Percentiles rank a stretch among this genome's conserved stretches.
Conservation (phyloP, 2,113 vertebrate species). For the Paradoxurus hermaphroditus region DNA sequence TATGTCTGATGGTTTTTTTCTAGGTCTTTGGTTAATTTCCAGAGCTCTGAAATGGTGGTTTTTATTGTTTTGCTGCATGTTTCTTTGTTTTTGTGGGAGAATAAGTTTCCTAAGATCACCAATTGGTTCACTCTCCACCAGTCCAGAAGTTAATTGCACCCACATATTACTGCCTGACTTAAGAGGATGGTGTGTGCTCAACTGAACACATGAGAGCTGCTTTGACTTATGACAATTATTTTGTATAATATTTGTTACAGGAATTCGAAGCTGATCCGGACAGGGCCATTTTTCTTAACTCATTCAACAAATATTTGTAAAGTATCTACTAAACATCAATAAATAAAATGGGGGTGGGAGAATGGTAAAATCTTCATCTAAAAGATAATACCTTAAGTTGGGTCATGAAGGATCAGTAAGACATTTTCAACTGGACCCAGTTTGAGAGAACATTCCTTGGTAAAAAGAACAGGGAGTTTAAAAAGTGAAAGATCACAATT, state of each 20-base stretch:
- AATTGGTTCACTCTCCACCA: background rate
- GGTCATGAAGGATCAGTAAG: background rate
- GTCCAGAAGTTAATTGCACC: background rate
- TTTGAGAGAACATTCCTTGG: background rate
- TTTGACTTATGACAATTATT: background rate
- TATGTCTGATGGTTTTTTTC: background rate
- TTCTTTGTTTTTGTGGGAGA: background rate
- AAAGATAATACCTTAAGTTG: background rate
- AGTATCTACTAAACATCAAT: background rate
- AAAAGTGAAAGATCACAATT: background rate
- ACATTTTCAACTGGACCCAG: background rate
- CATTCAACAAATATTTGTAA: background rate
- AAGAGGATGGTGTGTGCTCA: background rate
- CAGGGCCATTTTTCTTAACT: background rate
- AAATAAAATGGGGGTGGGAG: background rate
- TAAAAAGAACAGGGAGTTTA: background rate
- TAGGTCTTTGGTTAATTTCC: background rate
- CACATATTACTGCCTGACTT: background rate
- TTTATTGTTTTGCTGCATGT: background rate
- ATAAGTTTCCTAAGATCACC: background rate
- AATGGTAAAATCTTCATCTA: background rate
- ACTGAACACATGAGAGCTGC: background rate
- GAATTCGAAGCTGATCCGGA: background rate
- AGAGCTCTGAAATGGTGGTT: background rate
- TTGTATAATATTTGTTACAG: background rate